A percentile compares a stretch with the other conserved stretches of the same genome.
Conservation (phyloP, 2,113 vertebrate genomes). For the Oncorhynchus keta region DNA sequence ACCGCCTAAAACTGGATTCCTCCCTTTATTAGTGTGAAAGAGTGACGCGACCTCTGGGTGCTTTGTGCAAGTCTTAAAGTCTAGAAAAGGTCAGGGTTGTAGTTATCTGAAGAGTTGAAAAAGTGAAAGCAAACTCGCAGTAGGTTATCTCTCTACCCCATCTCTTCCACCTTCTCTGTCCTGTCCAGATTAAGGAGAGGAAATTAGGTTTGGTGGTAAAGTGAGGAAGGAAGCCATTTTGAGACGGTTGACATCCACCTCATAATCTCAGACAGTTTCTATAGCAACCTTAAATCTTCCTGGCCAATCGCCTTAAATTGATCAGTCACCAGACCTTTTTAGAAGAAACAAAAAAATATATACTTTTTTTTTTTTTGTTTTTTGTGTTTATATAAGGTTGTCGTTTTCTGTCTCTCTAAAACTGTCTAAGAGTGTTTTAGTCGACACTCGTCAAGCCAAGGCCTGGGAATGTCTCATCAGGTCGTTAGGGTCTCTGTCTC, state of each 20-base stretch:
- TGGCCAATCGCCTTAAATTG: constrained; percentile 35
- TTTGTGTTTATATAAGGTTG: not conserved
- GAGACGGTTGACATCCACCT: not conserved
- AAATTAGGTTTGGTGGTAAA: not conserved
- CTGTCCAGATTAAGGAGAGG: not conserved
- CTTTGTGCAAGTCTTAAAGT: not conserved
- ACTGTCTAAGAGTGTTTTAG: constrained; percentile 17
- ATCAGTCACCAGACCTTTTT: constrained; percentile 26
- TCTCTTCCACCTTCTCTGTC: not conserved
- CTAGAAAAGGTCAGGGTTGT: not conserved
- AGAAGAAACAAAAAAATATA: too few species aligned
- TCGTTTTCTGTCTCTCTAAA: constrained; percentile 14
- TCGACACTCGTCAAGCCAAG: constrained; percentile 9
- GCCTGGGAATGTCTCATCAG: constrained; percentile 17
- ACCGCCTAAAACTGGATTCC: not conserved
- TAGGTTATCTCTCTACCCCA: too few species aligned
- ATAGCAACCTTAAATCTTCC: constrained; percentile 39
- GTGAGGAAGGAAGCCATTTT: not conserved
- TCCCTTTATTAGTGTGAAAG: not conserved
- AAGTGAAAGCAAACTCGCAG: too few species aligned
- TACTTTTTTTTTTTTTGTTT: constrained; percentile 1
- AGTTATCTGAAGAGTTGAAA: not conserved
- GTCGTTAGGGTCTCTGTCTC: not conserved
- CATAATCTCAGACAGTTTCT: not conserved
- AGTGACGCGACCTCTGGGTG: too few species aligned